Conservation (phyloP, 2,888 invertebrate species). For the Rapana venosa region DNA sequence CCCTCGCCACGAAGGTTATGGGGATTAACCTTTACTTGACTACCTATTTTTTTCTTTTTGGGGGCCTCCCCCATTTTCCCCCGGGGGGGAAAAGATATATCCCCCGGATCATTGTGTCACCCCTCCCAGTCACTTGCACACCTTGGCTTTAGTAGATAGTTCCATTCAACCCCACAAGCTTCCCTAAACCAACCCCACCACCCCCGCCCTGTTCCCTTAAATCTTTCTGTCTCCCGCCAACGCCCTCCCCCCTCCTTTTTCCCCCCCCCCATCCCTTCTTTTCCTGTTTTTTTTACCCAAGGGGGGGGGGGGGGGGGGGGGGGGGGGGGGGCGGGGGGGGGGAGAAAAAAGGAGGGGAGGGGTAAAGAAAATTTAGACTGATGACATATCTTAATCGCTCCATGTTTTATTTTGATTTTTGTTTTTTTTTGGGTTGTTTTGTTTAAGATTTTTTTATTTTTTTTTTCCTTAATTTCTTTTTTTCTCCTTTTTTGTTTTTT, state of each 20-base stretch:
- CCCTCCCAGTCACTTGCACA: too few species aligned
- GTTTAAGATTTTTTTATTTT: not conserved
- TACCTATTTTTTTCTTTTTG: too few species aligned
- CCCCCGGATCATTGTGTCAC: too few species aligned
- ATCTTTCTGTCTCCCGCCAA: not conserved
- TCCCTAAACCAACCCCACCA: too few species aligned
- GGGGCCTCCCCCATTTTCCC: too few species aligned
- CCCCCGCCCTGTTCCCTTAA: too few species aligned
- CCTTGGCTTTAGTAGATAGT: too few species aligned
- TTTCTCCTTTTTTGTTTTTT: not conserved
- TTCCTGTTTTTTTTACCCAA: conserved; percentile 2
- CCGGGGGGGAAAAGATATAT: too few species aligned
- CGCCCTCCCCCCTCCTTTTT: not conserved
- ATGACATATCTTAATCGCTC: not conserved
- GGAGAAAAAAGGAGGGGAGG: not conserved
- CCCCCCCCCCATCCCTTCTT: not conserved
- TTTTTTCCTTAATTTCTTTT: not conserved
- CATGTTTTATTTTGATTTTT: not conserved
- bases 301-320: not conserved
- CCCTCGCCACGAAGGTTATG: too few species aligned
- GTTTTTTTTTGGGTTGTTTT: not conserved
- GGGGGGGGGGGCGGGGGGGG: not conserved
- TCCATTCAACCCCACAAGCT: too few species aligned
- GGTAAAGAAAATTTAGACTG: not conserved
- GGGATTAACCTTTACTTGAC: too few species aligned